phyloP scores from a whole-genome alignment of 2,888 invertebrate genomes.

The Scaptomyza reducta region DNA sequence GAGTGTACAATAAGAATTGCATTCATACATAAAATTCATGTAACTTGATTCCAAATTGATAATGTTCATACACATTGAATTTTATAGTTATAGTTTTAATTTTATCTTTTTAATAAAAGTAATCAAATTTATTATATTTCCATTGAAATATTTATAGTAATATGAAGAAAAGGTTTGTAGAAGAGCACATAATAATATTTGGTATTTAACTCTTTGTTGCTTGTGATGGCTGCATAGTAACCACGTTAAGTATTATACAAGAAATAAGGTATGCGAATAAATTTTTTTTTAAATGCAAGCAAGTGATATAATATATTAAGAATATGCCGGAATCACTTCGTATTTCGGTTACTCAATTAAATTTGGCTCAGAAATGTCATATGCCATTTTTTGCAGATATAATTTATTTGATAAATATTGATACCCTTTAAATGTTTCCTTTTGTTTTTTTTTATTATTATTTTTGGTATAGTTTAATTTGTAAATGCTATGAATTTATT shows the following conservation, averaged over 20 bases:
- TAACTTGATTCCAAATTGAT: slow-evolving; percentile 12
- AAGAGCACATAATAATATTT: slow-evolving; percentile 33
- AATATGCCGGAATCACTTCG: slow-evolving; percentile 2
- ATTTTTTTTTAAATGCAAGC: slow-evolving; percentile 14
- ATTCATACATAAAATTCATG: slow-evolving; percentile 11
- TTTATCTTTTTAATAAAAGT: neutral
- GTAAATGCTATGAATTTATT: slow-evolving; percentile 44
- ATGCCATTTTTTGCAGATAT: slow-evolving; percentile 30
- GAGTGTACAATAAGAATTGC: slow-evolving; percentile 25
- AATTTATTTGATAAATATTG: slow-evolving; percentile 51
- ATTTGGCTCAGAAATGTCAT: slow-evolving; percentile 16
- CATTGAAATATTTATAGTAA: slow-evolving; percentile 35
- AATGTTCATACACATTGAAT: slow-evolving; percentile 12
- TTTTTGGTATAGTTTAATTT: slow-evolving; percentile 36
- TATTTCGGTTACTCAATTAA: slow-evolving; percentile 9
- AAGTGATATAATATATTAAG: neutral
- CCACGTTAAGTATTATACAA: slow-evolving; percentile 6
- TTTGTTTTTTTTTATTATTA: slow-evolving; percentile 11
- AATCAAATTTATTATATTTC: slow-evolving; percentile 6
- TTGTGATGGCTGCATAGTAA: slow-evolving; percentile 1
- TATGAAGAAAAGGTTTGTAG: slow-evolving; percentile 23
- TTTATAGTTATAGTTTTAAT: slow-evolving; percentile 3
- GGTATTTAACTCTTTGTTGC: slow-evolving; percentile 12
- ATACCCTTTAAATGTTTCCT: slow-evolving; percentile 18
- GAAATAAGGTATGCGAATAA: slow-evolving; percentile 13